These are phyloP conservation scores for Portevinia maculata DNA, from an alignment of 2,888 invertebrate genomes.

Conservation along the genomic window DNA sequence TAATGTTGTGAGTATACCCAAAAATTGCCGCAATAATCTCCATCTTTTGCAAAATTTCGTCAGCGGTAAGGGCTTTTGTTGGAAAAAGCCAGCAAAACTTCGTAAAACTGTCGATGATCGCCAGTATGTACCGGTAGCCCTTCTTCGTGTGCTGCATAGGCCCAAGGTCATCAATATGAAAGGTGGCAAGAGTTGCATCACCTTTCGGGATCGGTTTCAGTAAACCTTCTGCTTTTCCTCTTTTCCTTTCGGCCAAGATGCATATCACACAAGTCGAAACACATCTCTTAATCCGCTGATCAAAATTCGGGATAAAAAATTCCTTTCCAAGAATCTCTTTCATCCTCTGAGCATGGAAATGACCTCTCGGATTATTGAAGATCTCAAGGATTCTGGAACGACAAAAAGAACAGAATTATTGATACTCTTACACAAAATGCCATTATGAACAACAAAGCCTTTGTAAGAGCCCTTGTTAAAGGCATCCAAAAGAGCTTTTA, in stretches of 20 bases:
- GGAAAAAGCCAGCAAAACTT: constrained; percentile 77
- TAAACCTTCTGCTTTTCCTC: constrained; percentile 78
- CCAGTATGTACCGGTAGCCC: constrained; percentile 78
- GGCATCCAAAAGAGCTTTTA: too few relatives aligned
- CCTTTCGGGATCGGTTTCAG: constrained; percentile 79
- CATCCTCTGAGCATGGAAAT: constrained; percentile 62
- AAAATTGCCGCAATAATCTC: too few relatives aligned
- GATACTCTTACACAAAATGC: constrained; percentile 26
- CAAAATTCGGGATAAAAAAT: constrained; percentile 32
- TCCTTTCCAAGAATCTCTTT: constrained; percentile 47
- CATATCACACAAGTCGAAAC: constrained; percentile 54
- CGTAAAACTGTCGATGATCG: constrained; percentile 78
- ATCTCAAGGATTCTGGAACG: too few relatives aligned
- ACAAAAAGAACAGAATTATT: too few relatives aligned
- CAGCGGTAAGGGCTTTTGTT: too few relatives aligned
- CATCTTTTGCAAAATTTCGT: too few relatives aligned
- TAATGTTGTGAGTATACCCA: too few relatives aligned
- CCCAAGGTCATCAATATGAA: constrained; percentile 79
- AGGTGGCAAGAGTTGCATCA: constrained; percentile 76
- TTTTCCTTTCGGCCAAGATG: constrained; percentile 73
- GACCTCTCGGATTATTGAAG: constrained; percentile 62
- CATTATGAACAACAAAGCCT: constrained; percentile 25
- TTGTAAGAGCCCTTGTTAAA: too few relatives aligned
- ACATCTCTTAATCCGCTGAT: too few relatives aligned
- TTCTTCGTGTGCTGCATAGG: constrained; percentile 75